These are phyloP conservation scores for Otocyon megalotis DNA, from an alignment of 2,113 vertebrate species.

Conservation along the genomic window DNA sequence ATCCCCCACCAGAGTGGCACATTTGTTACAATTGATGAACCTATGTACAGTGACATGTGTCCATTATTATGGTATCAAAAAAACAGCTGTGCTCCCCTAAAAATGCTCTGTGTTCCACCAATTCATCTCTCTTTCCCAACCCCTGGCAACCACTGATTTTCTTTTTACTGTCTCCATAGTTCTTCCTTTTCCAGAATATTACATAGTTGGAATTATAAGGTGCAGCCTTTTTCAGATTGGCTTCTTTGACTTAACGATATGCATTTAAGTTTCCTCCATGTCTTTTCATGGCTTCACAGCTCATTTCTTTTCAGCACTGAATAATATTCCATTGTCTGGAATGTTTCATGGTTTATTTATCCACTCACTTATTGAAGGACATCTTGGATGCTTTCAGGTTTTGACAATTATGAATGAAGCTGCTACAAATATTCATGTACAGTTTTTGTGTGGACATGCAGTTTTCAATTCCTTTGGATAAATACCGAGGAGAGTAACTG, in stretches of 20 bases:
- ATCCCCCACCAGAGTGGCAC: background rate
- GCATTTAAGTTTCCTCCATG: background rate
- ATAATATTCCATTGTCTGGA: background rate
- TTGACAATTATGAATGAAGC: background rate
- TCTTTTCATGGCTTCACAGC: background rate
- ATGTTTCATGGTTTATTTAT: background rate
- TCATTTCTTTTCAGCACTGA: background rate
- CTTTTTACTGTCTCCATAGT: background rate
- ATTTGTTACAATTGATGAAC: background rate
- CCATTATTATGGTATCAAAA: background rate
- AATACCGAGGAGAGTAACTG: background rate
- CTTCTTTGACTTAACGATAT: background rate
- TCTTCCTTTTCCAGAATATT: background rate
- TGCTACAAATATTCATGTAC: background rate
- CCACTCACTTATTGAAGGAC: background rate
- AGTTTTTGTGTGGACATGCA: background rate
- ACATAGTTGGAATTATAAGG: background rate
- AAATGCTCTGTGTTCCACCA: background rate
- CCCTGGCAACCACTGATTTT: background rate
- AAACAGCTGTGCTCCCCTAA: background rate
- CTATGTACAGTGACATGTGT: background rate
- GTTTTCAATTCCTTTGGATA: background rate
- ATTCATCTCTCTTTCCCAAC: too few relatives aligned
- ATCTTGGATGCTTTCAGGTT: background rate
- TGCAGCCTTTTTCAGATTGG: background rate